These are phyloP conservation scores for Drosophila sp. DNA, from an alignment of 1,140 invertebrate species.

Conservation along the genomic window DNA sequence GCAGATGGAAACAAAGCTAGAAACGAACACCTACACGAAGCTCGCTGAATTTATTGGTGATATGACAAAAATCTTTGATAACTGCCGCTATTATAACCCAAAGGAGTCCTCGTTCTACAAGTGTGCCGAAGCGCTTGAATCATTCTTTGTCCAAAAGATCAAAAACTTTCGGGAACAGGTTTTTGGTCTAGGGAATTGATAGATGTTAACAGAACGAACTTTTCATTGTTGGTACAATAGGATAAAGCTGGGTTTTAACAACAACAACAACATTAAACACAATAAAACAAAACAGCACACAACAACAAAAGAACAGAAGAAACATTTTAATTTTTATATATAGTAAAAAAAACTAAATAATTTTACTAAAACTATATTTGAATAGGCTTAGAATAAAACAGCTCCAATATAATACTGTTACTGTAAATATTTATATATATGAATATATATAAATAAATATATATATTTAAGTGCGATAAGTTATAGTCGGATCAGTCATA, in stretches of 20 bases:
- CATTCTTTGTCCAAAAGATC: slow-evolving; percentile 97
- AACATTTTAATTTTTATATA: slow-evolving; percentile 33
- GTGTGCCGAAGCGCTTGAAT: slow-evolving; percentile 96
- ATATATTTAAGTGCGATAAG: slow-evolving; percentile 27
- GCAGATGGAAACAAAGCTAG: slow-evolving; percentile 95
- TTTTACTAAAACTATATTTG: slow-evolving; percentile 23
- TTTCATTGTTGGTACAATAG: slow-evolving; percentile 15
- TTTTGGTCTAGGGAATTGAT: slow-evolving; percentile 70
- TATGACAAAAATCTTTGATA: slow-evolving; percentile 99
- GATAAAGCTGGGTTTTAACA: slow-evolving; percentile 22
- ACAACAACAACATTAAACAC: slow-evolving; percentile 8
- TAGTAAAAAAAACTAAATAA: slow-evolving; percentile 36
- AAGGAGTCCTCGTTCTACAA: slow-evolving; percentile 97
- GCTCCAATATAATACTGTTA: slow-evolving; percentile 26
- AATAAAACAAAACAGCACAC: slow-evolving; percentile 8
- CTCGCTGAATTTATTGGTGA: slow-evolving; percentile 98
- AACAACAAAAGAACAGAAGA: slow-evolving; percentile 3
- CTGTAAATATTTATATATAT: slow-evolving; percentile 36
- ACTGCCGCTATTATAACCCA: slow-evolving; percentile 98
- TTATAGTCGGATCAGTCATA: slow-evolving; percentile 23
- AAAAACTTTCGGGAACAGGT: slow-evolving; percentile 92
- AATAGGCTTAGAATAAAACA: slow-evolving; percentile 24
- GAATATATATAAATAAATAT: slow-evolving; percentile 21
- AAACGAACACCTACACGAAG: slow-evolving; percentile 92
- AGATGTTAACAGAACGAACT: slow-evolving; percentile 3